Base-by-base conservation (phyloP, 2,113 vertebrate genomes). In the Jaculus jaculus region DNA sequence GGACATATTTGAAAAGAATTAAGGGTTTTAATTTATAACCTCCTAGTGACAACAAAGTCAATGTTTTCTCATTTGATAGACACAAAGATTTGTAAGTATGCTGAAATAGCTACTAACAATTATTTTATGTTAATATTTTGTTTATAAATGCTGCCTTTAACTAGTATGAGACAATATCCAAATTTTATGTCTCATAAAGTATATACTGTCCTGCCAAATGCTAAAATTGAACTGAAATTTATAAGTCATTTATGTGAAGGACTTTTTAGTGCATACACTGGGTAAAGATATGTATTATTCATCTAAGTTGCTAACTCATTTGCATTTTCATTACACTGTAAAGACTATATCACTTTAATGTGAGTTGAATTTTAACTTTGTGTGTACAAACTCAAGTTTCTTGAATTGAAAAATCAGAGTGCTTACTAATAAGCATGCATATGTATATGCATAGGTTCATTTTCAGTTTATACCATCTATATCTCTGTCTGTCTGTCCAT, bases 311-410 rank as follows among this genome's bases (percentile, higher is more conserved):
- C 81, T 66, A 91, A 15, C 51, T 96, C 51, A 96, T 94, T 96
- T 97, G 92, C 91, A 96, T 95, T 97, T 97, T 95, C 96, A 95
- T 96, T 97, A 95, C 96, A 94, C 91, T 81, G 21, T 92, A 91
- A 94, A 89, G 95, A 86, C 71, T 88, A 21, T 89, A 86, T 96
- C 65, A 81, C 54, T 92, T 7, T 60, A 90, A 63, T 91, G 69
- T 93, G 87, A 94, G 39, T 42, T 84, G 65, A 96, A 95, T 97
- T 94, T 95, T 92, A 95, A 93, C 39, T 75, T 90, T 90, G 18
- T 34, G 66, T 24, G 71, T 71, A 28, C 18, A 80, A 86, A 73
- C 1, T 18, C 17, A 81, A 78, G 89, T 84, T 92, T 81, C 15
- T 90, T 87, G 81, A 51, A 28, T 77, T 92, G 73, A 92, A 86